These are phyloP conservation scores for Heterodera filipjevi DNA, from an alignment of 2,888 invertebrate genomes.

Conservation along the genomic window DNA sequence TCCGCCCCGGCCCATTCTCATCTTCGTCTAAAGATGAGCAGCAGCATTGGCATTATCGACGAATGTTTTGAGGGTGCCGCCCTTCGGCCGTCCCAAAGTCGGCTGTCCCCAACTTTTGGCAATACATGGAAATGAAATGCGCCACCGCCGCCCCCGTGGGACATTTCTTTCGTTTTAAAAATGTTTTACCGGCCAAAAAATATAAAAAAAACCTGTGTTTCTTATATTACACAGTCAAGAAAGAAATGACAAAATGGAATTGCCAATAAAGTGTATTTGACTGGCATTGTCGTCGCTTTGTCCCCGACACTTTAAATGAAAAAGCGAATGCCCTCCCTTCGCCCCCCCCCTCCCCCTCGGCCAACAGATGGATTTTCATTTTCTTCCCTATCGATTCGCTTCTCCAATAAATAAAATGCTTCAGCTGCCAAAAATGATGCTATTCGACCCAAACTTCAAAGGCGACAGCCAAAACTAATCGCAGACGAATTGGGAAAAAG, in stretches of 20 bases:
- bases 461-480: background rate
- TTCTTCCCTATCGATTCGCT: background rate
- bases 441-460: background rate
- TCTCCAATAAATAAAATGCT: background rate
- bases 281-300: background rate
- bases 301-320: background rate
- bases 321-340: too few relatives aligned
- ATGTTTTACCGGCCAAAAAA: background rate
- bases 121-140: background rate
- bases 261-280: background rate
- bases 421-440: background rate
- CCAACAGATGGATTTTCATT: background rate
- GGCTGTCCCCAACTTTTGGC: background rate
- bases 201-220: background rate
- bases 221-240: background rate
- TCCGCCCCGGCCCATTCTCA: background rate
- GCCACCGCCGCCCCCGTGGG: background rate
- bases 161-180: background rate
- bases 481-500: background rate
- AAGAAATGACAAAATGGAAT: background rate
- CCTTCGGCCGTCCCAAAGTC: background rate
- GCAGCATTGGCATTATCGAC: slow-evolving; percentile 4
- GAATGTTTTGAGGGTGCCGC: slow-evolving; percentile 5
- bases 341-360: background rate
- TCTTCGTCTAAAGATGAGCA: slow-evolving; percentile 1